Percentiles rank a stretch among this genome's conserved stretches.
phyloP scores from a whole-genome alignment of 2,888 invertebrate genomes.

The Apomyelois bistriatella region DNA sequence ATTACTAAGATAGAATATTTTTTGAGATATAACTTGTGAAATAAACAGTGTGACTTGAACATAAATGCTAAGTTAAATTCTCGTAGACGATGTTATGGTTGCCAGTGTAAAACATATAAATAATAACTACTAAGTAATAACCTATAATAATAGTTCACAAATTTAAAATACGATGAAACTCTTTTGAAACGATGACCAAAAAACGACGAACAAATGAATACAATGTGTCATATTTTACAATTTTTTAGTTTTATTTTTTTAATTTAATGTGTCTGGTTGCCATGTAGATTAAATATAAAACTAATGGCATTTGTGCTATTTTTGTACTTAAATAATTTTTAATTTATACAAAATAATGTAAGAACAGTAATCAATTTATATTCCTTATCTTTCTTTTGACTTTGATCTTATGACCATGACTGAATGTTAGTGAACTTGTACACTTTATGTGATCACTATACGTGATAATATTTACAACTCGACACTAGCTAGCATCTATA shows the following conservation, averaged over 20 bases:
- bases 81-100: too few species aligned
- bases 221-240: neutral
- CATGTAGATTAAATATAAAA: neutral
- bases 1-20: too few species aligned
- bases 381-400: conserved; percentile 35
- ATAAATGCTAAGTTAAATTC: too few species aligned
- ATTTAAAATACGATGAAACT: too few species aligned
- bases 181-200: too few species aligned
- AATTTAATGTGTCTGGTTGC: neutral
- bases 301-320: neutral
- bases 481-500: neutral
- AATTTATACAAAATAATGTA: neutral
- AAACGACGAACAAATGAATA: neutral
- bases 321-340: neutral
- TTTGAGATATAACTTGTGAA: too few species aligned
- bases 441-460: neutral
- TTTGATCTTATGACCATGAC: conserved; percentile 31
- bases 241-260: neutral
- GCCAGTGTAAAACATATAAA: too few species aligned
- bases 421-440: conserved; percentile 16
- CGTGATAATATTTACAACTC: neutral
- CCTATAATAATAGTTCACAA: too few species aligned
- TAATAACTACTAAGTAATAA: too few species aligned
- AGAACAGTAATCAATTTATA: conserved; percentile 16
- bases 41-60: too few species aligned